Evolutionary conservation across 2,797 vertebrate species (phyloP).

Genomic region (Nannoperca obscura): DNA sequence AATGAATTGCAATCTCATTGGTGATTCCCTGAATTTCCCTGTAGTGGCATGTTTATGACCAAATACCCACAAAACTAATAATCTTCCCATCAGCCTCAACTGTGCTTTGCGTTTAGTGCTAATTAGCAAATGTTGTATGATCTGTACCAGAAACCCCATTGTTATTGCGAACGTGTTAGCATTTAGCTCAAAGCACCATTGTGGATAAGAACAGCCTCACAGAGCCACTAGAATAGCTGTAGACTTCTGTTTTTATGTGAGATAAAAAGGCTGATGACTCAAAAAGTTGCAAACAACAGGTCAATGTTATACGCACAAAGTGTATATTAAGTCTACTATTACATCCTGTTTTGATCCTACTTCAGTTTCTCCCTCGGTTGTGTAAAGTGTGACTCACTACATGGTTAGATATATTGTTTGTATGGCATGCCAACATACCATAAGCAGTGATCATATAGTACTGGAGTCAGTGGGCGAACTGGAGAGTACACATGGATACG

Average conservation of each 20-base stretch:
- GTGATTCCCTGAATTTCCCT: conserved; percentile 10
- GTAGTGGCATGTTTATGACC: neutral
- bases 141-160: neutral
- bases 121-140: neutral
- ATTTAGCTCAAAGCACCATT: neutral
- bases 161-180: neutral
- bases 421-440: conserved; percentile 25
- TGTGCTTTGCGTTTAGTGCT: neutral
- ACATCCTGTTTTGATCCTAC: conserved; percentile 49
- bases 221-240: neutral
- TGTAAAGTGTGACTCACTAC: conserved; percentile 54
- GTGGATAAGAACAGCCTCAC: neutral
- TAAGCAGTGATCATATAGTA: conserved; percentile 22
- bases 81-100: neutral
- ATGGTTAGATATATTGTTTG: conserved; percentile 4
- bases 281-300: conserved; percentile 10
- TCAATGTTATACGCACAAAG: conserved; percentile 6
- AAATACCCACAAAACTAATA: neutral
- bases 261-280: conserved; percentile 28
- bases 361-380: conserved; percentile 21
- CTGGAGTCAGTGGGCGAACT: conserved; percentile 10
- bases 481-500: conserved; percentile 16
- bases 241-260: neutral
- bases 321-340: conserved; percentile 36
- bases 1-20: no score